These are phyloP conservation scores for Lutjanus erythropterus DNA, from an alignment of 2,113 vertebrate genomes.

Conservation along the genomic window DNA sequence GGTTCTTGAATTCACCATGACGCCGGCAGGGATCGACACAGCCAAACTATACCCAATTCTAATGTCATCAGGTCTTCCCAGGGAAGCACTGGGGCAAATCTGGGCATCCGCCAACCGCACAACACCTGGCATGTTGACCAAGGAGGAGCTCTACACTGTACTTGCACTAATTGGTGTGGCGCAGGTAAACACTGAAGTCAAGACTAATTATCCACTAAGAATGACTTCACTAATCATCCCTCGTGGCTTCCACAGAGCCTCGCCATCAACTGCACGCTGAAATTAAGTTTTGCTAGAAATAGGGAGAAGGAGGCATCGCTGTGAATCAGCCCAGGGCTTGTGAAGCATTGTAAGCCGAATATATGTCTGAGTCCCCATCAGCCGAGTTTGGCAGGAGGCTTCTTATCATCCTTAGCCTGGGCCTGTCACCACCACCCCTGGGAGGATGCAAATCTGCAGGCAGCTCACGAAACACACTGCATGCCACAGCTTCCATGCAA, in stretches of 20 bases:
- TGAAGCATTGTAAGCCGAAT: conserved; percentile 42
- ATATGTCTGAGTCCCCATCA: conserved; percentile 55
- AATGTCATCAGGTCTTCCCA: conserved; percentile 96
- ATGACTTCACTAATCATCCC: conserved; percentile 34
- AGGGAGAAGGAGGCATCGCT: conserved; percentile 3
- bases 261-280: conserved; percentile 11
- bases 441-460: conserved; percentile 67
- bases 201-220: conserved; percentile 48
- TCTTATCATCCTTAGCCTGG: conserved; percentile 69
- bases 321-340: conserved; percentile 38
- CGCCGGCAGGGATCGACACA: conserved; percentile 95
- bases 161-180: conserved; percentile 94
- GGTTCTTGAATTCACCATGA: conserved; percentile 94
- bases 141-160: conserved; percentile 96
- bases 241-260: conserved; percentile 2
- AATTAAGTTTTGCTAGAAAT: conserved; percentile 41
- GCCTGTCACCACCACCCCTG: conserved; percentile 53
- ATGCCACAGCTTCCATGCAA: conserved; percentile 44
- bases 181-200: conserved; percentile 87
- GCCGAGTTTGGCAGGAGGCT: conserved; percentile 56
- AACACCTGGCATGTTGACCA: conserved; percentile 96
- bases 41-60: conserved; percentile 97
- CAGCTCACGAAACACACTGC: conserved; percentile 58
- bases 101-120: conserved; percentile 98
- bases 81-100: conserved; percentile 97